Evolutionary conservation across 2,797 vertebrate genomes (phyloP), one percentile per base, ranked within the genome.

Genomic region (Sciurus vulgaris): DNA sequence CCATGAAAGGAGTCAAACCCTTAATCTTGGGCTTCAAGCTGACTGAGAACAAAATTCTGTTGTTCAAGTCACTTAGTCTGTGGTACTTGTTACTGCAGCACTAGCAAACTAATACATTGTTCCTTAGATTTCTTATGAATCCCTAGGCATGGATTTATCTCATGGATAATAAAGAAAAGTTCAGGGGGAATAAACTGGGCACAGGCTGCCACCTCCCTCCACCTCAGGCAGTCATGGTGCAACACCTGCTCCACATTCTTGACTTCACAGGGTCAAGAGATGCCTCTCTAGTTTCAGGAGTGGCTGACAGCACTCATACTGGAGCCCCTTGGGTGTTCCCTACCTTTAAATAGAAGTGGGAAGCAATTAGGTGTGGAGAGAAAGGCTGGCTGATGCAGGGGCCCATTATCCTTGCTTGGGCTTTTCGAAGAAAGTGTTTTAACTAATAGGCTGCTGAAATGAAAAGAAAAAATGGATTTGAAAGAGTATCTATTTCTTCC

Each of bases 401-500:
- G 49, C 14, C 38, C 51, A 33, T 84, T 49, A 47, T 51, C 41
- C 5, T 85, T 7, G 44, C 51, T 54, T 63, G 13, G 65, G 28
- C 5, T 1, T 47, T 86, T 91, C 65, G 28, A 30, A 28, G 83
- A 54, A 69, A 83, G 65, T 84, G 89, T 94, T 95, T 79, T 91
- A 85, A 92, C 47, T 44, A 69, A 49, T 61, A 38, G 41, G 20
- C 47, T 89, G 7, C 65, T 74, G 63, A 82, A 79, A 94, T 86
- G 56, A 70, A 91, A 95, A 94, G 41, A 79, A 90, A 86, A 86
- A 81, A 54, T 47, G 14, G 44, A 38, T 87, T 87, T 74, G 56
- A 95, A 93, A 94, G 74, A 79, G 24, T n/a, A 67, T 72, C 79
- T 61, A 22, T 84, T 81, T 91, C 67, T 88, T 84, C 83, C 41